Base-by-base conservation (phyloP, 2,797 vertebrate species). In the Semaprochilodus insignis region DNA sequence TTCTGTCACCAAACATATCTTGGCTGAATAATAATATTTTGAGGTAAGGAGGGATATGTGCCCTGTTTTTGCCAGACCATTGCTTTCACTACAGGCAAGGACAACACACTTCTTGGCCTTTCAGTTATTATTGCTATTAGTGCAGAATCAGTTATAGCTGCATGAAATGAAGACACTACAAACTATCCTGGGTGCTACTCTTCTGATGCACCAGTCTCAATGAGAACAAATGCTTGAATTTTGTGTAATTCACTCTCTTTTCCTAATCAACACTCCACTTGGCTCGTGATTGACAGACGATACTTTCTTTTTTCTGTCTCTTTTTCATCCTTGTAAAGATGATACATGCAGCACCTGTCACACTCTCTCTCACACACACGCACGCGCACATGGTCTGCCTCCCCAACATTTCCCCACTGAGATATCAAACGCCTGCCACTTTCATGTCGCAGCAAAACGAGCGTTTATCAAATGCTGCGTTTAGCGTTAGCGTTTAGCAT, bases 401-500 rank as follows among this genome's bases (percentile, higher is more conserved):
- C 27, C 31, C 27, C 27, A 74, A 19, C 72, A 34, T 59, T 36
- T 74, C 31, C 72, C 72, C 34, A 57, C 55, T 59, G 44, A 74
- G 31, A n/a, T 59, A 74, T 74, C 52, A 74, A 59, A 74, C 52
- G 54, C 44, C 51, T 27, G 34, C 31, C 27, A 59, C 72, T 74
- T 74, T 74, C 72, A 74, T 74, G 72, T 74, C 13, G 19, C 25
- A n/a, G 72, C 72, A 59, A 23, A 59, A 69, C 31, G 72, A 36
- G 54, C 54, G 54, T 59, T 57, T 59, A 74, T 59, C 54, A 62
- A 57, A 60, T 54, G 57, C 16, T 14, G 19, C 52, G 54, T 59
- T 74, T n/a, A 52, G 55, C 71, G 8, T 54, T 31, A 13, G 16
- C 48, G 48, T 21, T 74, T 31, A 52, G 54, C 31, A 19, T n/a